Conservation (phyloP, 2,797 vertebrate species). For the Malurus leucopterus region DNA sequence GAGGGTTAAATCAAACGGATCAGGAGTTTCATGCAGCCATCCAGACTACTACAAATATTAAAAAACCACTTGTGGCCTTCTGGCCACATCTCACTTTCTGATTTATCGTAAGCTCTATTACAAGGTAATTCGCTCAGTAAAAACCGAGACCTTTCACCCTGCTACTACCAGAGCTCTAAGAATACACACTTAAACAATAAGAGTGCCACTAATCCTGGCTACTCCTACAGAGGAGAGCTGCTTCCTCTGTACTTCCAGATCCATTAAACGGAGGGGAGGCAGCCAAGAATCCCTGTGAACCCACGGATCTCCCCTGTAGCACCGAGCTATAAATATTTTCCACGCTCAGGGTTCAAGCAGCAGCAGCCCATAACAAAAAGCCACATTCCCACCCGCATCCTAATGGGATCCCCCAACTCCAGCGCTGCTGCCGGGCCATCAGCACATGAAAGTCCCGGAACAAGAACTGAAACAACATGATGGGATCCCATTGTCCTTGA, state of each 20-base stretch:
- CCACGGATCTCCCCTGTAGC: neutral
- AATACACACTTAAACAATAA: neutral
- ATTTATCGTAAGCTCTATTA: neutral
- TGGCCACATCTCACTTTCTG: neutral
- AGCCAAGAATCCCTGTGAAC: conserved; percentile 10
- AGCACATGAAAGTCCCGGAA: conserved; percentile 20
- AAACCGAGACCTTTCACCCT: neutral
- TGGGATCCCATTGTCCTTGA: conserved; percentile 26
- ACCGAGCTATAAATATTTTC: neutral
- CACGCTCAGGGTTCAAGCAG: neutral
- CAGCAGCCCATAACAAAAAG: neutral
- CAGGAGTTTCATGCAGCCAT: neutral
- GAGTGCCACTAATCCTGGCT: neutral
- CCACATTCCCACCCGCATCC: neutral
- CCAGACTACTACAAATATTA: neutral
- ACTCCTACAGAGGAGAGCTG: neutral
- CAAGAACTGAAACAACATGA: conserved; percentile 20
- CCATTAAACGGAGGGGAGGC: neutral
- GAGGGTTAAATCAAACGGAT: neutral
- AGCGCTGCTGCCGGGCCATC: neutral
- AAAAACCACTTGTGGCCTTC: neutral
- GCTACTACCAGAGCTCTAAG: neutral
- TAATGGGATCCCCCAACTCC: conserved; percentile 3
- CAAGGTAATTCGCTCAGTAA: neutral
- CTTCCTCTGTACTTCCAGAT: neutral